These are phyloP conservation scores for Hypsibius dujardini DNA, from an alignment of 1,140 invertebrate genomes.

Conservation along the genomic window DNA sequence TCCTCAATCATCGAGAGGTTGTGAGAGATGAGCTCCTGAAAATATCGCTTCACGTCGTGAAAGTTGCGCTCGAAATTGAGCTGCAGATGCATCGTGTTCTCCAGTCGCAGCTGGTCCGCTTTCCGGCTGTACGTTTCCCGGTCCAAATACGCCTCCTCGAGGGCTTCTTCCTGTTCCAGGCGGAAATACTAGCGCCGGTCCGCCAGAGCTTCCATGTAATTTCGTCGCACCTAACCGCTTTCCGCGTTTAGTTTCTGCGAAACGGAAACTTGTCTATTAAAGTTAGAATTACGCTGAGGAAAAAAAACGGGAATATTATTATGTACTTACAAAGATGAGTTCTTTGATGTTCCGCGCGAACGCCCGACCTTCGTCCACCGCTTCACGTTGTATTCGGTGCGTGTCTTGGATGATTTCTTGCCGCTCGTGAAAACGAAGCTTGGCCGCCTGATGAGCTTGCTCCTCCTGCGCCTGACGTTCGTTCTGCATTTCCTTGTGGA, in stretches of 20 bases:
- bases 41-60: neutral
- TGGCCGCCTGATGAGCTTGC: neutral
- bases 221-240: neutral
- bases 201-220: neutral
- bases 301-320: neutral
- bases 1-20: neutral
- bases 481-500: neutral
- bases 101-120: neutral
- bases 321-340: neutral
- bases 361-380: neutral
- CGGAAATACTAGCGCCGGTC: neutral
- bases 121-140: neutral
- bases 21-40: slow-evolving; percentile 1
- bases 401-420: neutral
- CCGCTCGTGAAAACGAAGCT: neutral
- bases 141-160: neutral
- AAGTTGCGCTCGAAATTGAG: slow-evolving; percentile 13
- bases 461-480: neutral
- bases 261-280: neutral
- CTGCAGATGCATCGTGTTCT: neutral
- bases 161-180: neutral
- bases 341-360: neutral
- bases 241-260: neutral
- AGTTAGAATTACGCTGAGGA: neutral
- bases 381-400: neutral